phyloP scores from a whole-genome alignment of 1,140 invertebrate species.

The Drosophila ananassae region DNA sequence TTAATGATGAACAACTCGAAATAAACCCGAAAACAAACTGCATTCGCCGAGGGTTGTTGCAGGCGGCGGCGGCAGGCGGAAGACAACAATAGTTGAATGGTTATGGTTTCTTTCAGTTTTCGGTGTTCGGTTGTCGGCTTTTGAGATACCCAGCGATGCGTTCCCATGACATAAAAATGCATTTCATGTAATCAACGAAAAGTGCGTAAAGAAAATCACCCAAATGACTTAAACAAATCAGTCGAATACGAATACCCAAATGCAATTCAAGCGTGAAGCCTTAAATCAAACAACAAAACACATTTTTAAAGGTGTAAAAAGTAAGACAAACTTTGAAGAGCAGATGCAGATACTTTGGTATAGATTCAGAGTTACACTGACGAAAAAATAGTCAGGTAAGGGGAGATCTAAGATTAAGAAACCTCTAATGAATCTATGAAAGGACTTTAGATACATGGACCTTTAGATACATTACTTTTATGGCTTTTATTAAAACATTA shows the following conservation, averaged over 20 bases:
- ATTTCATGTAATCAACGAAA: constrained; percentile 74
- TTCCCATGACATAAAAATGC: constrained; percentile 77
- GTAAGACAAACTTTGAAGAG: constrained; percentile 62
- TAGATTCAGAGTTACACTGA: constrained; percentile 20
- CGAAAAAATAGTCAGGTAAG: background rate
- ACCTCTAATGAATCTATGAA: too few species aligned
- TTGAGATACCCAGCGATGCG: constrained; percentile 6
- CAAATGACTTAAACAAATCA: constrained; percentile 77
- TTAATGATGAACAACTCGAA: constrained; percentile 35
- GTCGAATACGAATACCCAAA: constrained; percentile 14
- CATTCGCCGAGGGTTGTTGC: constrained; percentile 59
- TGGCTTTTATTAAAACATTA: background rate
- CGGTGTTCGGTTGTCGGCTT: background rate
- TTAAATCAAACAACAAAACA: constrained; percentile 66
- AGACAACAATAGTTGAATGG: constrained; percentile 29
- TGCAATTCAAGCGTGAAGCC: constrained; percentile 65
- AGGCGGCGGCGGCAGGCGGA: constrained; percentile 19
- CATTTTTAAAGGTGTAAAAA: constrained; percentile 69
- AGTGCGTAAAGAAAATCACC: constrained; percentile 57
- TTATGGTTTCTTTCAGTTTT: background rate
- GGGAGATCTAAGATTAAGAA: background rate
- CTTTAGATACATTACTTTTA: too few species aligned
- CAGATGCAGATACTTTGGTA: constrained; percentile 30
- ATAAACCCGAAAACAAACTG: constrained; percentile 26
- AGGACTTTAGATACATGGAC: too few species aligned